Evolutionary conservation across 2,888 invertebrate genomes (phyloP), one percentile per base, ranked within the genome.

Genomic region (Sphecodes monilicornis): DNA sequence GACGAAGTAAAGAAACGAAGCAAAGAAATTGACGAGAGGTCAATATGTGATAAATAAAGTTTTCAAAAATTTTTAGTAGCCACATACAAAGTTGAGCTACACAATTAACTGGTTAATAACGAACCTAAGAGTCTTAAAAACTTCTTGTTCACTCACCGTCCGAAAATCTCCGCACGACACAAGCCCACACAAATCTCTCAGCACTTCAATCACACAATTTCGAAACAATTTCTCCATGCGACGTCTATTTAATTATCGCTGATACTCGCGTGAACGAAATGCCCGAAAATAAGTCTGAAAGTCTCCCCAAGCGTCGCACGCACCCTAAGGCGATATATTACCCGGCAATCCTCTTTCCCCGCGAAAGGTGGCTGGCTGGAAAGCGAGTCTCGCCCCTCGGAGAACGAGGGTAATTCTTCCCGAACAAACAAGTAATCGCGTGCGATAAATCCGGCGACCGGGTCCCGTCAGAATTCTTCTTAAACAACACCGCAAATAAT

Each of bases 401-500:
- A n/a, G 11, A 43, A 60, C 60, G 60, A 43, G 60, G 74, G 39
- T 57, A 41, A 57, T 60, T 73, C 43, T 39, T 64, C 50, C 18
- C 39, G 50, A 68, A 41, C 50, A 76, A 68, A 50, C 43, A 60
- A 71, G 22, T 43, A 75, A 66, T 54, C 70, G 41, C 43, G 18
- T 10, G 13, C 70, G 32, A 77, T 70, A 77, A 77, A 77, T 75
- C 66, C 46, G 26, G 60, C 60, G 22, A 29, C 18, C 26, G 54
- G 18, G 22, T 41, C 32, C 32, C 43, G 16, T 70, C 77, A 36
- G 57, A 43, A 77, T 71, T 36, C 77, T 60, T 22, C 70, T 70
- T 26, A 57, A 71, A 43, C 41, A 43, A 68, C 46, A 13, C 76
- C 57, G 32, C 64, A 36, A 78, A 71, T 46, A 71, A 78, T 78